These are phyloP conservation scores for Fabriciana adippe DNA, from an alignment of 2,888 invertebrate genomes.

Conservation along the genomic window DNA sequence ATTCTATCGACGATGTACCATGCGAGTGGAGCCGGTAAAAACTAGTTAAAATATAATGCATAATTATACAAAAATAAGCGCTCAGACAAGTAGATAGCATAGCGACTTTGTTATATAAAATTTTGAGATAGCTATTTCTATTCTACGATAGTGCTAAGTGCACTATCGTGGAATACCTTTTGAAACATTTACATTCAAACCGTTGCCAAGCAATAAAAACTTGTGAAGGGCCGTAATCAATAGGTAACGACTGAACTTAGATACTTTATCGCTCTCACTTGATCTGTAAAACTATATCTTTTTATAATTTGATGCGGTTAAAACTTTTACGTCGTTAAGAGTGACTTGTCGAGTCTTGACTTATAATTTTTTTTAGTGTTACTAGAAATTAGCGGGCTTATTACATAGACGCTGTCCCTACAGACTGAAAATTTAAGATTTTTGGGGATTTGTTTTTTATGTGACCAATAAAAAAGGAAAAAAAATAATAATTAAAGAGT, in stretches of 20 bases:
- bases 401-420: too few species aligned
- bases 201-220: slow-evolving; percentile 20
- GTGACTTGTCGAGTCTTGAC: slow-evolving; percentile 1
- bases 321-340: slow-evolving; percentile 20
- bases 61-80: too few species aligned
- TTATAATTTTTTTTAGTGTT: not conserved
- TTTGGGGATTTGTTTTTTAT: too few species aligned
- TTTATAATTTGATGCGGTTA: slow-evolving; percentile 24
- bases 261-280: slow-evolving; percentile 4
- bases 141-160: not conserved
- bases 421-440: too few species aligned
- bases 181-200: slow-evolving; percentile 18
- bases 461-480: too few species aligned
- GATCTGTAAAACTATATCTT: slow-evolving; percentile 17
- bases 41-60: too few species aligned
- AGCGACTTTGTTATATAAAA: not conserved
- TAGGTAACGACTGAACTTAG: slow-evolving; percentile 20
- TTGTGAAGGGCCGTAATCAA: slow-evolving; percentile 21
- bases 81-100: not conserved
- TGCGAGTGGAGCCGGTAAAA: too few species aligned
- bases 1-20: too few species aligned
- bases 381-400: too few species aligned
- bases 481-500: too few species aligned
- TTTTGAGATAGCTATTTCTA: not conserved
- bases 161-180: not conserved